phyloP scores from a whole-genome alignment of 2,888 invertebrate species.

The Strigamia transsilvanica region DNA sequence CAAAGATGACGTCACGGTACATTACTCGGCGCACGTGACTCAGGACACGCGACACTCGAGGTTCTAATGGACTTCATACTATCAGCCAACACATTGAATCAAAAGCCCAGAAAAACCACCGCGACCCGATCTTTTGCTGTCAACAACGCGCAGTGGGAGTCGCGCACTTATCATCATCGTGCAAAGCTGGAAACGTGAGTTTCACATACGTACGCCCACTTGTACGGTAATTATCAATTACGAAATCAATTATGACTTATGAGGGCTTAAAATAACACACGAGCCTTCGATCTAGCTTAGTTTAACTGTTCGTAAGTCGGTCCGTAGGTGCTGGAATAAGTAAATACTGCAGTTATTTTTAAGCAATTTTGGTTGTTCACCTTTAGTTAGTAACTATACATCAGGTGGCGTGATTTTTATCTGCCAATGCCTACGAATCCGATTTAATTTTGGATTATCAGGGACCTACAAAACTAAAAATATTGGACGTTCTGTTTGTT shows the following conservation, averaged over 20 bases:
- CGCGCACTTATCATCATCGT: not conserved
- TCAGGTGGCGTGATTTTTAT: conserved; percentile 32
- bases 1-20: conserved; percentile 28
- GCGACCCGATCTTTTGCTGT: not conserved
- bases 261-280: not conserved
- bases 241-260: not conserved
- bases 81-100: not conserved
- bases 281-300: too few relatives aligned
- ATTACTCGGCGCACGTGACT: conserved; percentile 38
- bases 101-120: not conserved
- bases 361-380: not conserved
- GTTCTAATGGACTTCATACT: conserved; percentile 22
- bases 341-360: not conserved
- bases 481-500: not conserved
- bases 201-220: not conserved
- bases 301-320: too few relatives aligned
- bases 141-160: not conserved
- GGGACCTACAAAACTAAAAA: conserved; percentile 35
- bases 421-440: conserved; percentile 5
- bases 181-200: not conserved
- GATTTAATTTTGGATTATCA: conserved; percentile 37
- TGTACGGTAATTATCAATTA: not conserved
- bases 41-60: conserved; percentile 18
- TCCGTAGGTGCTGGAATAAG: too few relatives aligned
- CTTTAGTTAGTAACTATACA: conserved; percentile 23